Base-by-base conservation (phyloP, 2,113 vertebrate genomes). In the Genyomyrus donnyi region DNA sequence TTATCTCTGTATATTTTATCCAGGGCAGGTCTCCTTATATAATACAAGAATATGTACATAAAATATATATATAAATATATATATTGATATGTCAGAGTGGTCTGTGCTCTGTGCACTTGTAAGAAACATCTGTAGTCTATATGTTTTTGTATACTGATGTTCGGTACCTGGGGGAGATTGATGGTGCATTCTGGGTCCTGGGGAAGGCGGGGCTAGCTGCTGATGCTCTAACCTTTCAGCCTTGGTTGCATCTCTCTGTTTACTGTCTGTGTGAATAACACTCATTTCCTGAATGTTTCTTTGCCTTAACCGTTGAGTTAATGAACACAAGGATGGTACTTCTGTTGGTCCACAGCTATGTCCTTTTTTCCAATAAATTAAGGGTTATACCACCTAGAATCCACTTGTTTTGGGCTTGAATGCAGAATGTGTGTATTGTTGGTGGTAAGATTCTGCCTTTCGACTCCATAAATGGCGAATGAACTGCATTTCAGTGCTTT, bases 81-180 rank as follows among this genome's bases (percentile, higher is more conserved):
- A 94, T 85, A 45, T 83, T 83, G 77, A 83, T 19, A 83, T 83
- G 77, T 85, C 91, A 66, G 90, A 90, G 87, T 85, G 88, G 24
- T 94, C 92, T 92, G 93, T 91, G 91, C 90, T 91, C 90, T 90
- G 62, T 89, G 50, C 89, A 58, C 77, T 35, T 87, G n/a, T 90
- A 90, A 91, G 85, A 91, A 46, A 35, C 62, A 46, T 48, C 83
- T 85, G 62, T 92, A 87, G 90, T 58, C 45, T 19, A 52, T 53
- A 62, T 49, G 39, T 42, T 62, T 58, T 49, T 90, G 24, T 52
- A 45, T 49, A 11, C 7, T 83, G 74, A 15, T 4, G 27, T 50
- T 35, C 5, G 77, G 74, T 74, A 46, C 35, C 50, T 46, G 39
- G 39, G 45, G 5, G 15, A 48, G 24, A 24, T 21, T 46, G 35